phyloP scores from a whole-genome alignment of 2,113 vertebrate genomes.

The Pantherophis guttatus region DNA sequence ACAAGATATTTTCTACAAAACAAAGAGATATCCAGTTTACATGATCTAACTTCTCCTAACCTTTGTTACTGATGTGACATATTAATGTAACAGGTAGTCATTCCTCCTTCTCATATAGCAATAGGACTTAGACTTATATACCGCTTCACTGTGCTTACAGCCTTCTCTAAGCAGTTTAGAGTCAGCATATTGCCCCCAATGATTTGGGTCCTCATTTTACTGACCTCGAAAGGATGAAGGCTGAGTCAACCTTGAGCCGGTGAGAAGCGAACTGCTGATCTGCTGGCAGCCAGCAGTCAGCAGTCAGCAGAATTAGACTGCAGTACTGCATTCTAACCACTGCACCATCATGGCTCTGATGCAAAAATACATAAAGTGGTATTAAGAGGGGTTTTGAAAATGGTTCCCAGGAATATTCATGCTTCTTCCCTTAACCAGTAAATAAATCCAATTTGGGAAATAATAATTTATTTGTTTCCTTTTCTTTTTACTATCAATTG shows the following conservation, averaged over 20 bases:
- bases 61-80: background rate
- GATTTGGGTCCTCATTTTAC: too few species aligned
- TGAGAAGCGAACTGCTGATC: too few species aligned
- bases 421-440: background rate
- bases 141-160: too few species aligned
- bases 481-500: slow-evolving; percentile 11
- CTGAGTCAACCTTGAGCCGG: too few species aligned
- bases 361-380: background rate
- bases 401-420: background rate
- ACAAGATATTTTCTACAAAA: background rate
- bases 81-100: background rate
- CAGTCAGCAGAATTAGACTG: too few species aligned
- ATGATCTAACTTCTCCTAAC: background rate
- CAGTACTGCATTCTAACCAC: too few species aligned
- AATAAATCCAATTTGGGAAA: background rate
- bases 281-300: too few species aligned
- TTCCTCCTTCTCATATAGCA: too few species aligned
- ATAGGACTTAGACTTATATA: too few species aligned
- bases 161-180: too few species aligned
- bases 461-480: background rate
- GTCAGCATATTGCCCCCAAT: too few species aligned
- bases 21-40: background rate
- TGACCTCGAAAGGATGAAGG: too few species aligned
- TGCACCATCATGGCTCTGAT: background rate
- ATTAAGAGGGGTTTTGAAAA: background rate